phyloP scores from a whole-genome alignment of 2,888 invertebrate species.

The Scaptomyza reducta region DNA sequence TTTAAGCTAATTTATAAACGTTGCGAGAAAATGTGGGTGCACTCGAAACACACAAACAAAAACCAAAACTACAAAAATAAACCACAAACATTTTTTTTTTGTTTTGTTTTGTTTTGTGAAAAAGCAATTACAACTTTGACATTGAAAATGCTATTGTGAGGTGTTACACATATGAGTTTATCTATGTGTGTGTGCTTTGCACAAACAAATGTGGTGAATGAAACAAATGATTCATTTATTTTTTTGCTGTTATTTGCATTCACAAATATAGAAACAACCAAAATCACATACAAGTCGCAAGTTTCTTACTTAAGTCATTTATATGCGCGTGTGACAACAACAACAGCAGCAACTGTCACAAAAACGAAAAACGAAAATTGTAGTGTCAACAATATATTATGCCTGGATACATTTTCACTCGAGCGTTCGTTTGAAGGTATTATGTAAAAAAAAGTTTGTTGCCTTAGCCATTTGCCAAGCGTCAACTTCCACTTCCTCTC shows the following conservation, averaged over 20 bases:
- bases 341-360: constrained; percentile 14
- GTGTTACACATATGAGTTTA: constrained; percentile 10
- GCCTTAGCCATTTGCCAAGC: constrained; percentile 39
- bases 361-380: constrained; percentile 17
- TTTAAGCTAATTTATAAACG: too few species aligned
- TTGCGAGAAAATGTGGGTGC: constrained; percentile 54
- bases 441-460: constrained; percentile 59
- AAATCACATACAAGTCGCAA: constrained; percentile 17
- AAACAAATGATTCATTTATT: constrained; percentile 54
- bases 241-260: constrained; percentile 53
- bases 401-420: constrained; percentile 12
- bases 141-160: constrained; percentile 55
- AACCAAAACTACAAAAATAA: constrained; percentile 25
- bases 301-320: constrained; percentile 67
- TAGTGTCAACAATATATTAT: constrained; percentile 39
- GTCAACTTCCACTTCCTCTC: constrained; percentile 31
- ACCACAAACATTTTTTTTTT: constrained; percentile 28
- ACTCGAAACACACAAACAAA: constrained; percentile 7
- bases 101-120: constrained; percentile 24
- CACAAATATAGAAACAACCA: background rate
- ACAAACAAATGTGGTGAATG: constrained; percentile 43
- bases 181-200: constrained; percentile 1
- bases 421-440: constrained; percentile 12
- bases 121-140: constrained; percentile 66
- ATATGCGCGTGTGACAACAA: constrained; percentile 55